Conservation (phyloP, 2,113 vertebrate genomes). For the Stigmatopora nigra region DNA sequence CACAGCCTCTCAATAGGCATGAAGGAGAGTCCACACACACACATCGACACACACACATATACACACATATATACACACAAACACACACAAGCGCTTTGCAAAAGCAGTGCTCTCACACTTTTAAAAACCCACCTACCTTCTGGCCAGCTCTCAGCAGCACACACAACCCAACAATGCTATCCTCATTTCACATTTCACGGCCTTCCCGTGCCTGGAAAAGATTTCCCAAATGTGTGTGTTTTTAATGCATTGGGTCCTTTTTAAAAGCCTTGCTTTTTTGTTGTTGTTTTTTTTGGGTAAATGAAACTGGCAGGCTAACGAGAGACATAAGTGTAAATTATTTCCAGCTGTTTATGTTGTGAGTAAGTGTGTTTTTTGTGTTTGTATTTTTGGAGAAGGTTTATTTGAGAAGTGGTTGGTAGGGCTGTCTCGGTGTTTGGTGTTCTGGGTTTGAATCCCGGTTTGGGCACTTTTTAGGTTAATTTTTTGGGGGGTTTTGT, state of each 20-base stretch:
- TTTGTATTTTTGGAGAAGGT: neutral
- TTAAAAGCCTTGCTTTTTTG: conserved; percentile 4
- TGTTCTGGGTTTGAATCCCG: neutral
- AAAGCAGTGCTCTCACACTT: conserved; percentile 40
- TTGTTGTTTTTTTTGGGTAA: neutral
- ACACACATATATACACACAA: too few relatives aligned
- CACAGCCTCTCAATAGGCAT: conserved; percentile 60
- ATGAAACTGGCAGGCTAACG: conserved; percentile 1
- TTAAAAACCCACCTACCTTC: conserved; percentile 60
- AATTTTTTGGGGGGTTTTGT: neutral
- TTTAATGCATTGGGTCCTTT: conserved; percentile 5
- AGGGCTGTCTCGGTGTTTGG: neutral
- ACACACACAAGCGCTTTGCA: conserved; percentile 37
- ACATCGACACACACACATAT: too few relatives aligned
- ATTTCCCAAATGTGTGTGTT: conserved; percentile 4
- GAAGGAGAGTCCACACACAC: conserved; percentile 45
- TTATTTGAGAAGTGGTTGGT: neutral
- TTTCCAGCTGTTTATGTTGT: conserved; percentile 1
- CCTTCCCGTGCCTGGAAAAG: conserved; percentile 24
- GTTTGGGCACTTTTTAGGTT: neutral
- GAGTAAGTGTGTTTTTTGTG: neutral
- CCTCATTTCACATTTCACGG: conserved; percentile 33
- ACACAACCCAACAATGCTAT: conserved; percentile 24
- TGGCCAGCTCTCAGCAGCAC: conserved; percentile 46
- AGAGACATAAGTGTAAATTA: neutral